These are phyloP conservation scores for Clupea harengus DNA, from an alignment of 2,113 vertebrate species.

Conservation along the genomic window DNA sequence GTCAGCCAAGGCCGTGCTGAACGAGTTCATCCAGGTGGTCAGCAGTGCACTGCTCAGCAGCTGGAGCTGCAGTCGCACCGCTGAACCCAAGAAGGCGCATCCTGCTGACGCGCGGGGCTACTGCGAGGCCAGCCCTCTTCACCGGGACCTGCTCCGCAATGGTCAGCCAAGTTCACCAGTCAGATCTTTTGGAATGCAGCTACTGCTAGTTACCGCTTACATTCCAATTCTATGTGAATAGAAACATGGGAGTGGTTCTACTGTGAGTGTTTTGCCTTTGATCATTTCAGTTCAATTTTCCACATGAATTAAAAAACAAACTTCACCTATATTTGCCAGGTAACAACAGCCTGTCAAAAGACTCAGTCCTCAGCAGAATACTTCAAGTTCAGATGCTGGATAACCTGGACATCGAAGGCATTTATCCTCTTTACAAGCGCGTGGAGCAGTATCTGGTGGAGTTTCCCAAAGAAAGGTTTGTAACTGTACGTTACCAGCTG, in stretches of 20 bases:
- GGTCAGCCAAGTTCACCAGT: slow-evolving; percentile 69
- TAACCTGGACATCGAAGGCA: slow-evolving; percentile 90
- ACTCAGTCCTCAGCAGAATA: slow-evolving; percentile 86
- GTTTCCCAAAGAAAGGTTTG: slow-evolving; percentile 86
- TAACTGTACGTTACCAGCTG: no score
- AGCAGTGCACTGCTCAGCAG: slow-evolving; percentile 79
- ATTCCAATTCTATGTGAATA: no score
- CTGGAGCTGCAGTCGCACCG: slow-evolving; percentile 70
- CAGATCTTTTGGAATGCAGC: background rate
- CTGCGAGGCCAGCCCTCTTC: slow-evolving; percentile 87
- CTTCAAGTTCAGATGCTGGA: slow-evolving; percentile 96
- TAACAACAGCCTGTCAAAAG: slow-evolving; percentile 80
- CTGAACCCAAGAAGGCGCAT: slow-evolving; percentile 66
- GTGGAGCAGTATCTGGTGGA: slow-evolving; percentile 88
- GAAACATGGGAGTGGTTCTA: no score
- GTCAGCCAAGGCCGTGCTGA: slow-evolving; percentile 78
- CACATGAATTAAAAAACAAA: background rate
- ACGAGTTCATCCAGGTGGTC: slow-evolving; percentile 89
- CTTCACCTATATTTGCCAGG: slow-evolving; percentile 48
- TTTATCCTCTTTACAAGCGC: slow-evolving; percentile 86
- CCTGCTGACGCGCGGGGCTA: slow-evolving; percentile 72
- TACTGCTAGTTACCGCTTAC: background rate
- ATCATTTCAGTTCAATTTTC: background rate
- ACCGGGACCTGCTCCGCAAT: slow-evolving; percentile 76
- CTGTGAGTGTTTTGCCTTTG: no score